Conservation (phyloP, 2,888 invertebrate species). For the Lysandra coridon region DNA sequence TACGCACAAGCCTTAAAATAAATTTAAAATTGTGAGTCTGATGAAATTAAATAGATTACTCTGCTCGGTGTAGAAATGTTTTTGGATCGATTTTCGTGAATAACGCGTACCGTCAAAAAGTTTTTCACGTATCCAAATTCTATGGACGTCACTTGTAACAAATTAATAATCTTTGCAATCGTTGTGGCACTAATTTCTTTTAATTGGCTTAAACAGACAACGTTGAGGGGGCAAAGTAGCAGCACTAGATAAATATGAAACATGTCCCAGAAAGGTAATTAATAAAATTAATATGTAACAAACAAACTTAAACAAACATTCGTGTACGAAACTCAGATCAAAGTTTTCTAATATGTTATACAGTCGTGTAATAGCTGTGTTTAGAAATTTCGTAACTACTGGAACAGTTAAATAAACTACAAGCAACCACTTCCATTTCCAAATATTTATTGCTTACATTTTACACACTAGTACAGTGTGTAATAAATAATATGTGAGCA, state of each 20-base stretch:
- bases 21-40: not conserved
- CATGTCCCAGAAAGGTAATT: not conserved
- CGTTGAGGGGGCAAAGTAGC: not conserved
- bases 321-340: conserved; percentile 13
- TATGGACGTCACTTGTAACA: too few species aligned
- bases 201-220: not conserved
- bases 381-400: conserved; percentile 8
- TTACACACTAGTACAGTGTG: not conserved
- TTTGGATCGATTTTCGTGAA: too few species aligned
- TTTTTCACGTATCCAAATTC: too few species aligned
- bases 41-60: not conserved
- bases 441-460: conserved; percentile 11
- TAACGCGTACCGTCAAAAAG: too few species aligned
- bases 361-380: not conserved
- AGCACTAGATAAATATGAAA: not conserved
- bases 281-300: conserved; percentile 1
- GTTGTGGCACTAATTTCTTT: too few species aligned
- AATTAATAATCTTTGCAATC: too few species aligned
- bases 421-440: not conserved
- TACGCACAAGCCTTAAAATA: not conserved
- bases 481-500: too few species aligned
- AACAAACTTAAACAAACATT: conserved; percentile 10
- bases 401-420: conserved; percentile 11
- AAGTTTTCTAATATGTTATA: conserved; percentile 17
- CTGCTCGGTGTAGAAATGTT: not conserved